phyloP scores from a whole-genome alignment of 2,888 invertebrate genomes.

The Hyles lineata region DNA sequence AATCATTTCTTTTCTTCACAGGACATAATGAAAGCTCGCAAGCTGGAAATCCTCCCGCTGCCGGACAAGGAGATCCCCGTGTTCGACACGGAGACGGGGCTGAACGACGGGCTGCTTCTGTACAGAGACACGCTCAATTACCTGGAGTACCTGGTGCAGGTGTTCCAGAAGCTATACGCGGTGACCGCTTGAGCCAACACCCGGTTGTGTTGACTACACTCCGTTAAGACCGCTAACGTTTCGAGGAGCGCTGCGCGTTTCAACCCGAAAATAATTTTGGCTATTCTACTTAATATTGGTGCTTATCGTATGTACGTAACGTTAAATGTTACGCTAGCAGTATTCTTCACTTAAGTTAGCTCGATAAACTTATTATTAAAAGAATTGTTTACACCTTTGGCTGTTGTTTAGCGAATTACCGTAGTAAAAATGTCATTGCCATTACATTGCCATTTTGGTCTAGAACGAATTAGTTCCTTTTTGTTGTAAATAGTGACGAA shows the following conservation, averaged over 20 bases:
- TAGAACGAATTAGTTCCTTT: slow-evolving; percentile 83
- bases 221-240: slow-evolving; percentile 47
- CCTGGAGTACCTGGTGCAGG: slow-evolving; percentile 69
- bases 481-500: slow-evolving; percentile 81
- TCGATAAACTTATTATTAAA: slow-evolving; percentile 49
- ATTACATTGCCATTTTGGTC: slow-evolving; percentile 84
- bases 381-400: slow-evolving; percentile 67
- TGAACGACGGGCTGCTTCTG: slow-evolving; percentile 59
- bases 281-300: slow-evolving; percentile 50
- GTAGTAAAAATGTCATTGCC: slow-evolving; percentile 77
- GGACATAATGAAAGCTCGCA: slow-evolving; percentile 69
- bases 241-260: slow-evolving; percentile 39
- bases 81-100: slow-evolving; percentile 53
- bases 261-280: slow-evolving; percentile 17
- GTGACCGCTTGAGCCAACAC: slow-evolving; percentile 49
- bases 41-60: slow-evolving; percentile 63
- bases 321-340: slow-evolving; percentile 40
- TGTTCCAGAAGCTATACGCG: slow-evolving; percentile 65
- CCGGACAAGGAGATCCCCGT: slow-evolving; percentile 63
- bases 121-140: slow-evolving; percentile 76
- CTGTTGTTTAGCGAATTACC: slow-evolving; percentile 68
- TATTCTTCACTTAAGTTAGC: slow-evolving; percentile 55
- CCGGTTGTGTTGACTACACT: slow-evolving; percentile 50
- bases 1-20: slow-evolving; percentile 52
- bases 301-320: slow-evolving; percentile 36